phyloP scores from a whole-genome alignment of 2,888 invertebrate genomes.

The Mythimna vitellina region DNA sequence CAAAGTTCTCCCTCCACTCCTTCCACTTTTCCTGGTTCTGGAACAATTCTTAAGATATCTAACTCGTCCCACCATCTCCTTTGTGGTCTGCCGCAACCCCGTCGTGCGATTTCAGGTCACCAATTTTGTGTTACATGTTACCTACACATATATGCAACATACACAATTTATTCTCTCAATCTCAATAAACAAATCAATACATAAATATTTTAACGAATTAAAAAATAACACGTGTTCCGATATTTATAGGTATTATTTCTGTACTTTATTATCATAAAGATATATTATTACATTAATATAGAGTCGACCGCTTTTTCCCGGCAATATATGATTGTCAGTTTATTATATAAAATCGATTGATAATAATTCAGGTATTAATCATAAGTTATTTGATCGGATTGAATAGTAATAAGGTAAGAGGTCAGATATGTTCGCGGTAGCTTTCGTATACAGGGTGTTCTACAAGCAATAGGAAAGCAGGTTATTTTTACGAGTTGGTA shows the following conservation, averaged over 20 bases:
- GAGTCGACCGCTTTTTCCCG: constrained; percentile 34
- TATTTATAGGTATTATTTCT: constrained; percentile 50
- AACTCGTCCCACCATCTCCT: too few relatives aligned
- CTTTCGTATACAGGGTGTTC: constrained; percentile 37
- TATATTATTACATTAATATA: constrained; percentile 37
- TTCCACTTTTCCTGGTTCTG: too few relatives aligned
- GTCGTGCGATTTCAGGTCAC: too few relatives aligned
- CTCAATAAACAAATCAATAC: constrained; percentile 13
- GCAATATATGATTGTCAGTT: constrained; percentile 61
- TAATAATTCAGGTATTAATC: constrained; percentile 59
- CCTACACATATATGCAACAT: not conserved
- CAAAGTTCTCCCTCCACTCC: too few relatives aligned
- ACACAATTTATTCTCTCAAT: constrained; percentile 15
- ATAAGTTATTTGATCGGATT: constrained; percentile 60
- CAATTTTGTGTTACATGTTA: too few relatives aligned
- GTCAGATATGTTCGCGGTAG: constrained; percentile 45
- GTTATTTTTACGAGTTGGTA: constrained; percentile 12
- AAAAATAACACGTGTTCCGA: constrained; percentile 34
- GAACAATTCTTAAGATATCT: too few relatives aligned
- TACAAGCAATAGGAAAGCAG: constrained; percentile 22
- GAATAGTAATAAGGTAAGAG: constrained; percentile 53
- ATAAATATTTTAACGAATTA: constrained; percentile 55
- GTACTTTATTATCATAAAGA: constrained; percentile 37
- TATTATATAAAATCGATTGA: constrained; percentile 56
- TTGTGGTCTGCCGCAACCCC: too few relatives aligned